A percentile compares a stretch with the other conserved stretches of the same genome.
Evolutionary conservation across 1,140 invertebrate genomes (phyloP).

Genomic region (Pygmarrhopalites habei): DNA sequence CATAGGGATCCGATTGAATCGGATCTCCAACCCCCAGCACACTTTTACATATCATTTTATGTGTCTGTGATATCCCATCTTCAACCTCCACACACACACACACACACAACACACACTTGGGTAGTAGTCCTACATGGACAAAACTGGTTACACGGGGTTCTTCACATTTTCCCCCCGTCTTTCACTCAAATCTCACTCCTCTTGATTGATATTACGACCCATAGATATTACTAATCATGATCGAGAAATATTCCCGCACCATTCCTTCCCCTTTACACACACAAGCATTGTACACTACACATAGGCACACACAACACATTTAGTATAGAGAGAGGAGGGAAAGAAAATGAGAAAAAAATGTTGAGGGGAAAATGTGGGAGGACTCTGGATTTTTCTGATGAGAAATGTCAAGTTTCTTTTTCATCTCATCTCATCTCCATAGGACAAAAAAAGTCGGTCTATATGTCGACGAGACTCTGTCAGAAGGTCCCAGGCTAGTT

Average conservation of each 20-base stretch:
- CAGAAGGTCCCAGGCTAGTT: conserved; percentile 37
- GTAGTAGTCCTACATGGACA: too few species aligned
- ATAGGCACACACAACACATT: too few species aligned
- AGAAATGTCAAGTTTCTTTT: conserved; percentile 26
- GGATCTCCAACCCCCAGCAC: background rate
- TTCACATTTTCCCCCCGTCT: conserved; percentile 8
- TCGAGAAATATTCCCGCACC: background rate
- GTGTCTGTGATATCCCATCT: too few species aligned
- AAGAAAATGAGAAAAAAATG: background rate
- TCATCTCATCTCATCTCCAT: conserved; percentile 13
- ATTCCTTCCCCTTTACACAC: too few species aligned
- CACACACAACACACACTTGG: too few species aligned
- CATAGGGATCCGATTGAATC: conserved; percentile 2
- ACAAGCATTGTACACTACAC: too few species aligned
- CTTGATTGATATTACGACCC: conserved; percentile 21
- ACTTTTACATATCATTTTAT: too few species aligned
- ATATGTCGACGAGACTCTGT: conserved; percentile 32
- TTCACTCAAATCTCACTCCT: conserved; percentile 11
- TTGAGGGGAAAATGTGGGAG: conserved; percentile 31
- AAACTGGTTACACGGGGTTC: conserved; percentile 25
- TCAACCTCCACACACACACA: too few species aligned
- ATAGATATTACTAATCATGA: conserved; percentile 2
- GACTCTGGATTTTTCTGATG: conserved; percentile 20
- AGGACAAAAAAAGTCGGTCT: conserved; percentile 22
- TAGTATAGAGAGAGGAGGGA: conserved; percentile 12